Percentiles rank a stretch among this genome's conserved stretches.
phyloP scores from a whole-genome alignment of 2,113 vertebrate genomes.

The Dicaeum eximium region DNA sequence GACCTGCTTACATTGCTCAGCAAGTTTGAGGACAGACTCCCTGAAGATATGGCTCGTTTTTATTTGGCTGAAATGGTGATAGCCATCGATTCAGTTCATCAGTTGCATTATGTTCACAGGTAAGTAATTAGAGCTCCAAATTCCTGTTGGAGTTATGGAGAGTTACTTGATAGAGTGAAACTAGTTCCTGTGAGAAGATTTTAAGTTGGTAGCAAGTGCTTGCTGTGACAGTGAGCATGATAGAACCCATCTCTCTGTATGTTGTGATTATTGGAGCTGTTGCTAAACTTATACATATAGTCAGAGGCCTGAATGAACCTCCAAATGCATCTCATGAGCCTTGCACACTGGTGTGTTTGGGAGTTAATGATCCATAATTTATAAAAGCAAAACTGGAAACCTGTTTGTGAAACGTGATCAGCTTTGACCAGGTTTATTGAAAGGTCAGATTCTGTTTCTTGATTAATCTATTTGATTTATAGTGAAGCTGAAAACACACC shows the following conservation, averaged over 20 bases:
- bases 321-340: not conserved
- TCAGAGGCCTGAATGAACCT: not conserved
- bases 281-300: not conserved
- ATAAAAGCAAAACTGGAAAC: not conserved
- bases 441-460: not conserved
- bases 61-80: slow-evolving; percentile 99
- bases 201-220: not conserved
- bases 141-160: not conserved
- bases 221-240: accelerated
- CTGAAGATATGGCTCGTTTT: slow-evolving; percentile 98
- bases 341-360: not conserved
- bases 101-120: slow-evolving; percentile 98
- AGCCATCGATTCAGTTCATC: slow-evolving; percentile 97
- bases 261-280: not conserved
- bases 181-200: not conserved
- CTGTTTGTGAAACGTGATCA: not conserved
- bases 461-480: not conserved
- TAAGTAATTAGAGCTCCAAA: slow-evolving; percentile 49
- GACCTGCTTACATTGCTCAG: slow-evolving; percentile 97
- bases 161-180: not conserved
- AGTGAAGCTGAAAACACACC: not conserved
- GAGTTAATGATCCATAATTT: not conserved
- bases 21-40: slow-evolving; percentile 97
- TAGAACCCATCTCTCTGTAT: not conserved
- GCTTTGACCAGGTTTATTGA: not conserved